These are phyloP conservation scores for Lampropteryx suffumata DNA, from an alignment of 2,888 invertebrate species.

Conservation along the genomic window DNA sequence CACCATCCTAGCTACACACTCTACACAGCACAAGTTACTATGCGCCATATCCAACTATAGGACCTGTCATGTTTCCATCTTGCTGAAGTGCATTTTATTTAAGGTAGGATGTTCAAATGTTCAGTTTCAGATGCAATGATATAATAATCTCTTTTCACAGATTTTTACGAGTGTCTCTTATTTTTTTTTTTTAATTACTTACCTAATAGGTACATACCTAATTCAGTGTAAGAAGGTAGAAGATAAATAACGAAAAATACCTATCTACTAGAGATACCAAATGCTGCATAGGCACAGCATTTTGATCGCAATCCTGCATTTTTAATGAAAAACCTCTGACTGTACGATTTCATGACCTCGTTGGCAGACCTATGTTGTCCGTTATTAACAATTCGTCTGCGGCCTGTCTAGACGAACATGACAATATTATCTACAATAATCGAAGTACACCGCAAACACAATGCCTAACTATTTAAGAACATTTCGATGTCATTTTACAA, in stretches of 20 bases:
- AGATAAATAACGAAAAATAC: no score
- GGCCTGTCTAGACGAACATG: constrained; percentile 65
- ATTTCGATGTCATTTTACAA: background rate
- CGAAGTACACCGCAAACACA: background rate
- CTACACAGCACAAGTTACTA: constrained; percentile 24
- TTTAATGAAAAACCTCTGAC: background rate
- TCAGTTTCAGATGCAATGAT: constrained; percentile 23
- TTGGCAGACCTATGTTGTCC: background rate
- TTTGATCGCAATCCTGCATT: no score
- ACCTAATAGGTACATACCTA: no score
- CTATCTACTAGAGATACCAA: no score
- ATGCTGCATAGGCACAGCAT: no score
- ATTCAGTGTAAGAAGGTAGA: no score
- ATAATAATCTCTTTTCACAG: no score
- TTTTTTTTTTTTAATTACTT: no score
- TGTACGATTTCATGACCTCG: background rate
- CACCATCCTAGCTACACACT: constrained; percentile 27
- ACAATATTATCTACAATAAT: background rate
- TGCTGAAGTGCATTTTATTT: constrained; percentile 4
- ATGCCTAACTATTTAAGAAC: background rate
- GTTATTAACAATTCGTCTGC: constrained; percentile 67
- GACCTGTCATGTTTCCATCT: constrained; percentile 2
- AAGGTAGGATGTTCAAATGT: no score
- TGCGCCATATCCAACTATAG: constrained; percentile 3
- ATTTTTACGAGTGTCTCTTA: no score